Evolutionary conservation across 2,888 invertebrate species (phyloP), one percentile per base, ranked within the genome.

Genomic region (Mactromeris polynyma): DNA sequence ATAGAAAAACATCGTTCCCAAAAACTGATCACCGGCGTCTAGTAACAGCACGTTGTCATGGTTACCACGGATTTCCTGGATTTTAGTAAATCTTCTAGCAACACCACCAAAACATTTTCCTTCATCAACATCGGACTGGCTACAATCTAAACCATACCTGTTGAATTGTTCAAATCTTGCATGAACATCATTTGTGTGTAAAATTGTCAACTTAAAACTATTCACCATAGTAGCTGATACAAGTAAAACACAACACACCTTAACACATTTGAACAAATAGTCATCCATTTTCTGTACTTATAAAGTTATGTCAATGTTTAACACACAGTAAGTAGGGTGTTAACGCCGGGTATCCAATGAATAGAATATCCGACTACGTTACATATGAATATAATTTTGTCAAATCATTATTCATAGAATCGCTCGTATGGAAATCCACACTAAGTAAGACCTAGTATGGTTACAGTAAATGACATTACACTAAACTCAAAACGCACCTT

Each of bases 171-270:
- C 98, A 95, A 98, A 98, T 93, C 97, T 97, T 0, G 98, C 98
- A 96, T 99, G 99, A 97, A 99, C 98, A 96, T 99, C 99, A 96
- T 99, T 99, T 94, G 98, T 98, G 97, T 99, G 99, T 0, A 99
- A 97, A 85, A 99, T 98, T 0, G 98, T 97, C 78, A 99, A 97
- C 91, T 98, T 97, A 86, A 98, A 95, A n/a, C 79, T 46, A 26
- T 17, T n/a, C 26, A 46, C 11, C 6, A 46, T 4, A n/a, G 26
- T 11, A n/a, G 21, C 36, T 26, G 46, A 42, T 0, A 26, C n/a
- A 42, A 80, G n/a, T 7, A 80, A 9, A 14, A 80, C 17, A 26
- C 58, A 33, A 33, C 36, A 73, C 26, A 64, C 4, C 6, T 26
- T 64, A n/a, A n/a, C n/a, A n/a, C n/a, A n/a, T n/a, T n/a, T n/a